Base-by-base conservation (phyloP, 2,888 invertebrate species). In the Dermolepida albohirtum region DNA sequence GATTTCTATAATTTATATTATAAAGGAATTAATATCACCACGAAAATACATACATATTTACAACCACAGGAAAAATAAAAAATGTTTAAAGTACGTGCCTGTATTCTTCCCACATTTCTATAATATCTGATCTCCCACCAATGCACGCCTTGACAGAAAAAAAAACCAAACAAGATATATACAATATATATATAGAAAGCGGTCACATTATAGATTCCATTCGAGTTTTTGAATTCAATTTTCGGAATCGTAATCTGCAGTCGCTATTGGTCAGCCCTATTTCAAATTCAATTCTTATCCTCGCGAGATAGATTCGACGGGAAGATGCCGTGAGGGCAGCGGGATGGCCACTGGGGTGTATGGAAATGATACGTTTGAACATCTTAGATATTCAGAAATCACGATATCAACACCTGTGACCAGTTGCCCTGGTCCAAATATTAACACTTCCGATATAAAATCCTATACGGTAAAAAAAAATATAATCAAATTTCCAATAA, bases 171-270 rank as follows among this genome's bases (percentile, higher is more conserved):
- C 75, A 76, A 75, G 75, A 75, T 74, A 76, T 73, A 75, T 76
- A 78, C 74, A 76, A 76, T 73, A 74, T 76, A 77, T 74, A 76
- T 76, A 74, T 74, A 74, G 67, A 54, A 73, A 72, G 73, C 74
- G 76, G 75, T 73, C 75, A 76, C 79, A 83, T 83, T 83, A 83
- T 82, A 82, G 81, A 83, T 83, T 83, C 83, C 76, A 80, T 80
- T 76, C 82, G 80, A 83, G 83, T 83, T 83, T 83, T 83, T 82
- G 82, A 83, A 83, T 83, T 83, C 83, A 83, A 83, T 83, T 83
- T 83, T 83, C 83, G 81, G 78, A 78, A 79, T 80, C 81, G 81
- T 81, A 82, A 81, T 81, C 81, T 80, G 80, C 81, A 80, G 78
- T 80, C 77, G 81, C 79, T 80, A 82, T 83, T 82, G 83, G 83